Conservation (phyloP, 2,797 vertebrate species). For the Sitta carolinensis region DNA sequence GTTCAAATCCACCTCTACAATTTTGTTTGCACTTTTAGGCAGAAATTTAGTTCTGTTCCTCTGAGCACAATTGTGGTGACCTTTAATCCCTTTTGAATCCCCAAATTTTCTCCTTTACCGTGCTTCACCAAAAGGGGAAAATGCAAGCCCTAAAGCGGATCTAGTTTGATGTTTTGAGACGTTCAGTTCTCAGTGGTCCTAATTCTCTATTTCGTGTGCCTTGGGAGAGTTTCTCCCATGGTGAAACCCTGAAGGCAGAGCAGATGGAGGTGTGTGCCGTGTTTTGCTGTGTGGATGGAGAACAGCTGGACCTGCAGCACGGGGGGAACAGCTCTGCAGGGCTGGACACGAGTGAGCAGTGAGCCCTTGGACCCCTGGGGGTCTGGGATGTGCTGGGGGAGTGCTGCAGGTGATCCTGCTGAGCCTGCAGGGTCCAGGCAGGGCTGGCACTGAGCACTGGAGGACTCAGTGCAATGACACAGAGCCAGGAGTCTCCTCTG, state of each 20-base stretch:
- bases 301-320: background rate
- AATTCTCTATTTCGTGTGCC: background rate
- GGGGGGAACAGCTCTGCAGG: background rate
- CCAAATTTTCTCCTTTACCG: background rate
- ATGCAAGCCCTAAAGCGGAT: background rate
- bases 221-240: background rate
- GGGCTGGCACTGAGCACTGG: no score
- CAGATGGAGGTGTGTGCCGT: background rate
- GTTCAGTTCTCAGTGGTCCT: background rate
- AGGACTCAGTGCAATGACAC: no score
- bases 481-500: background rate
- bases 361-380: background rate
- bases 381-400: background rate
- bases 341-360: background rate
- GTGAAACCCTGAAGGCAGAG: fast-evolving
- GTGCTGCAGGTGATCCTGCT: background rate
- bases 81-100: background rate
- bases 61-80: background rate
- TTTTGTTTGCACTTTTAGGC: background rate
- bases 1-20: background rate
- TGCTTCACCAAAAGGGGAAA: background rate
- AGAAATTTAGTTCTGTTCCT: background rate
- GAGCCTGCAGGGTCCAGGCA: background rate
- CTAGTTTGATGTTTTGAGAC: background rate
- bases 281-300: background rate